Base-by-base conservation (phyloP, 1,140 invertebrate species). In the Drosophila bifasciata region DNA sequence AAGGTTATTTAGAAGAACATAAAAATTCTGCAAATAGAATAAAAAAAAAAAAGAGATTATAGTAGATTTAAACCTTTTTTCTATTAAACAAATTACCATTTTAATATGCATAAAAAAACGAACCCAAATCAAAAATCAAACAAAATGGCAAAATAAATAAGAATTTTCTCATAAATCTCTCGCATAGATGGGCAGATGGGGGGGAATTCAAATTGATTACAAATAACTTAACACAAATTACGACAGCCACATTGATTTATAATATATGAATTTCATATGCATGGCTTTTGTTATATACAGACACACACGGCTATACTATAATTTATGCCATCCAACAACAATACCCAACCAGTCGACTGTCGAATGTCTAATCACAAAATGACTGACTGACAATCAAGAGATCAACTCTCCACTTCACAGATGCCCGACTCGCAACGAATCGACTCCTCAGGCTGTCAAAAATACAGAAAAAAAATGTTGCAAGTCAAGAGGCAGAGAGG, bases 191-290 rank as follows among this genome's bases (percentile, higher is more conserved):
- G 21, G 15, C 1, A 36, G 17, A 5, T 32, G 1, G 19, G 45
- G 28, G 23, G 16, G 21, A 66, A 68, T 48, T 68, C n/a, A 67
- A 75, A 75, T 75, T 75, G 72, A 75, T 75, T 75, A 75, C 71
- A 75, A 75, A 75, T 75, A 75, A 75, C 62, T 75, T 75, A 75
- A 75, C 71, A 75, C 71, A 75, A 75, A 75, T 75, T 75, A 56
- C 72, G 72, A 75, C 71, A 75, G 72, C 45, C 70, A n/a, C 55
- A 75, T 59, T 75, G 72, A 75, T 75, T 75, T 75, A 75, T 75
- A 67, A 56, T 75, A 56, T 75, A 44, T 53, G 50, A 52, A 74
- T 75, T 53, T 58, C 46, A 66, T 58, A 75, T 58, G 70, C 70
- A 66, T 19, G 19, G 46, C 52, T 66, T 48, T 75, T 66, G 48